Conservation (phyloP, 2,113 vertebrate species). For the Anoura caudifer region DNA sequence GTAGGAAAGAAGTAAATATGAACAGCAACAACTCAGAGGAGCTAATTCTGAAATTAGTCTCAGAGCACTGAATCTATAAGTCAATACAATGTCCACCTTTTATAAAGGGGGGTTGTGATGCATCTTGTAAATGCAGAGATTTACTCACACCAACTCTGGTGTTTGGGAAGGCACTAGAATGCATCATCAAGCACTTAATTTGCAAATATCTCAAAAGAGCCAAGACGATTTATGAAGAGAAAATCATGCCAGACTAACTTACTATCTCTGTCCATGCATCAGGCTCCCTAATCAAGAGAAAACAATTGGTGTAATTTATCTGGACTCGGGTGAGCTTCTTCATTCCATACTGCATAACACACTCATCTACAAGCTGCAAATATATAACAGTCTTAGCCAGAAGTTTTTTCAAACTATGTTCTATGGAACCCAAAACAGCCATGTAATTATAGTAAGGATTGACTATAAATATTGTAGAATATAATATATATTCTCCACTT, state of each 20-base stretch:
- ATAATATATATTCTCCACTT: background rate
- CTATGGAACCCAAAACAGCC: background rate
- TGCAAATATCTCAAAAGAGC: slow-evolving; percentile 27
- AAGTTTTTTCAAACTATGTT: background rate
- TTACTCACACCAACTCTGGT: background rate
- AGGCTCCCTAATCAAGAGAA: background rate
- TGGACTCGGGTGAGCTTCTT: background rate
- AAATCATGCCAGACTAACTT: background rate
- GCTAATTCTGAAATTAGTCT: background rate
- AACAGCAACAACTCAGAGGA: background rate
- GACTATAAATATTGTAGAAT: background rate
- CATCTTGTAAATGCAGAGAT: background rate
- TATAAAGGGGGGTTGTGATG: background rate
- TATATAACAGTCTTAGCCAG: background rate
- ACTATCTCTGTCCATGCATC: background rate
- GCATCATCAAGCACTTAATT: slow-evolving; percentile 13
- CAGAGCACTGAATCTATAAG: background rate
- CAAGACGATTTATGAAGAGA: background rate
- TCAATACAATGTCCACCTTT: background rate
- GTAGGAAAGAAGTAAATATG: background rate
- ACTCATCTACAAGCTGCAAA: background rate
- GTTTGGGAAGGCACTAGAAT: background rate
- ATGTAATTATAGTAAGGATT: background rate
- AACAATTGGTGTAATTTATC: background rate
- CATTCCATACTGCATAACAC: background rate